A percentile compares a stretch with the other conserved stretches of the same genome.
Conservation (phyloP, 1,140 invertebrate genomes). For the Zophobas atratus region DNA sequence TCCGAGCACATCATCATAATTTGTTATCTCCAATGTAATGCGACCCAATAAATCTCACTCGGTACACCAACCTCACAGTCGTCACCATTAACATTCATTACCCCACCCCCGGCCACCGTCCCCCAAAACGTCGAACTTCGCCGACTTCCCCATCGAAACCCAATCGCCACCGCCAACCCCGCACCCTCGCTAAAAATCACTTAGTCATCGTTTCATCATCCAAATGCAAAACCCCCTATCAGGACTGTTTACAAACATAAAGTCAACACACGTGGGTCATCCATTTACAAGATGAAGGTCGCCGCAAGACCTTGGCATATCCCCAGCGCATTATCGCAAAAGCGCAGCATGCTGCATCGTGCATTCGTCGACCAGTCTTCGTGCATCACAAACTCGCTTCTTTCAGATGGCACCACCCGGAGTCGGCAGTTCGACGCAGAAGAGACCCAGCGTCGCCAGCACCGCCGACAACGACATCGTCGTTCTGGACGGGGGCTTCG, state of each 20-base stretch:
- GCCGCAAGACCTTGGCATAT: conserved; percentile 4
- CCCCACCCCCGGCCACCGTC: too few species aligned
- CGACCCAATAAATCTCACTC: too few species aligned
- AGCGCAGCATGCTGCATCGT: not conserved
- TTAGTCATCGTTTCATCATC: not conserved
- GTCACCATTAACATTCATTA: too few species aligned
- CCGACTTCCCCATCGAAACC: not conserved
- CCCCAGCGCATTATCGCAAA: not conserved
- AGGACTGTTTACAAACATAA: conserved; percentile 14
- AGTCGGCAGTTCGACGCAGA: conserved; percentile 55
- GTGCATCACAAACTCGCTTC: not conserved
- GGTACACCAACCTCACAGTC: too few species aligned
- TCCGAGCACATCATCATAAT: too few species aligned
- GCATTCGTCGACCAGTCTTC: not conserved
- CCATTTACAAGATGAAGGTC: conserved; percentile 45
- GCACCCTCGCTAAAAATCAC: not conserved
- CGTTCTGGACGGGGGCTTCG: conserved; percentile 85
- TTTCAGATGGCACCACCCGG: conserved; percentile 59
- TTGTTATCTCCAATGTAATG: too few species aligned
- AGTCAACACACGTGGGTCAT: conserved; percentile 45
- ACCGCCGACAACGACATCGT: conserved; percentile 64
- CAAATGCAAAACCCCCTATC: not conserved
- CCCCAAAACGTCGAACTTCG: not conserved
- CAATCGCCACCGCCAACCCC: not conserved
- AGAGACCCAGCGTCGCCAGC: conserved; percentile 10